Evolutionary conservation across 2,113 vertebrate species (phyloP), one percentile per base, ranked within the genome.

Genomic region (Rhinichthys klamathensis): DNA sequence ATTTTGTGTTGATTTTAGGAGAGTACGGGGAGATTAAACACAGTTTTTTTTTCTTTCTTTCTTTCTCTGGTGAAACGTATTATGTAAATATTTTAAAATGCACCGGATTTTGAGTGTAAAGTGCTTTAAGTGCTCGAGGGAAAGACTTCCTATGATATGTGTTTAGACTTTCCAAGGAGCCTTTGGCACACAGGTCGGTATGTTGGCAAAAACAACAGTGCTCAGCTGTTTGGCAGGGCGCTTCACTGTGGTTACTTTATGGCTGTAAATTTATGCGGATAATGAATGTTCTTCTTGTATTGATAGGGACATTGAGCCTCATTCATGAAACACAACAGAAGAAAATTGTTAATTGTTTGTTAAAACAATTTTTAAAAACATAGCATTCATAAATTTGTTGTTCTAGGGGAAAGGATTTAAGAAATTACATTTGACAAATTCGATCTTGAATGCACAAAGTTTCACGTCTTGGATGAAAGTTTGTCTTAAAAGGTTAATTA

Each of bases 171-270:
- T 25, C n/a, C 41, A 12, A 35, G 30, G 16, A 56, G 49, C 58
- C 11, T 35, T 56, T 77, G 30, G 75, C 9, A 0, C 12, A 30
- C 13, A 32, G 73, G 44, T 76, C 18, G 58, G 51, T 56, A 13
- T 77, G 75, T 77, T 77, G 51, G 75, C 51, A 77, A 58, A 27
- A 77, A 56, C 74, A 30, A 56, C 74, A 35, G 74, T 35, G 74
- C 74, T 56, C 25, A 32, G 38, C 38, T 73, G 70, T 73, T 73
- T 73, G 70, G 70, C 70, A 73, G 70, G 5, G 12, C 38, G 1
- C 5, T 38, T 21, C 32, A 0, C 38, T 13, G 70, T n/a, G 38
- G 5, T 73, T 73, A 46, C 23, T 73, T 73, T 73, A 73, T 46
- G 38, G 70, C 38, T 4, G 2, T 9, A 70, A 35, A 70, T 38